Conservation (phyloP, 2,113 vertebrate genomes). For the Pao palembangensis region DNA sequence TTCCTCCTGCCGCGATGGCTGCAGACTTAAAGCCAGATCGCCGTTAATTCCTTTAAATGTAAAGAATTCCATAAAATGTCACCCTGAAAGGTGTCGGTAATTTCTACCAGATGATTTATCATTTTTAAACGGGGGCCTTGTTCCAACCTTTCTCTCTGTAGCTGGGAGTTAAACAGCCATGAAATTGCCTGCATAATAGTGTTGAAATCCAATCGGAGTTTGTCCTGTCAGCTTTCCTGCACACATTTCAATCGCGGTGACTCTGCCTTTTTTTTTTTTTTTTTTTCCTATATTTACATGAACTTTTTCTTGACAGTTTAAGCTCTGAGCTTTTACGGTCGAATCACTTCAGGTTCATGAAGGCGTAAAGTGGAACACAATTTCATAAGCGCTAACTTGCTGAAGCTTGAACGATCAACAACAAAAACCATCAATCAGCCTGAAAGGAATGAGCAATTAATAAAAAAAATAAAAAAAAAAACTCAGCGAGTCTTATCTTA, state of each 20-base stretch:
- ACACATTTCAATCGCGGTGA: conserved; percentile 50
- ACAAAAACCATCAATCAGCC: too few relatives aligned
- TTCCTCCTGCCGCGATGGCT: conserved; percentile 61
- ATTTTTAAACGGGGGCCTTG: conserved; percentile 80
- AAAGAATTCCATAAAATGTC: conserved; percentile 90
- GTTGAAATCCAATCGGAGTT: conserved; percentile 91
- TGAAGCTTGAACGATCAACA: conserved; percentile 5
- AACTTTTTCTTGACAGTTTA: conserved; percentile 49
- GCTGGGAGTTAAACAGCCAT: conserved; percentile 87
- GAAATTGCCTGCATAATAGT: conserved; percentile 96
- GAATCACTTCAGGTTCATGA: conserved; percentile 35
- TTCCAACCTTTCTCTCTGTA: conserved; percentile 65
- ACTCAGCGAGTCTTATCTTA: too few relatives aligned
- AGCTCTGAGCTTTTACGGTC: conserved; percentile 44
- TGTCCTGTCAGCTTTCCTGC: conserved; percentile 58
- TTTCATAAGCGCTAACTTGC: conserved; percentile 4
- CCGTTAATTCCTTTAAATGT: conserved; percentile 83
- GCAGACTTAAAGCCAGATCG: conserved; percentile 75
- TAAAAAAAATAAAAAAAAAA: too few relatives aligned
- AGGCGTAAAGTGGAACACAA: conserved; percentile 29
- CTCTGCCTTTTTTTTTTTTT: conserved; percentile 77
- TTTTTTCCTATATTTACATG: conserved; percentile 72
- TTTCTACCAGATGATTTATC: conserved; percentile 87
- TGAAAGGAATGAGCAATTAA: too few relatives aligned
- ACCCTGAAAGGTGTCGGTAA: conserved; percentile 81